A percentile compares a stretch with the other conserved stretches of the same genome.
Evolutionary conservation across 2,113 vertebrate species (phyloP).

Genomic region (Myiagra hebetior): DNA sequence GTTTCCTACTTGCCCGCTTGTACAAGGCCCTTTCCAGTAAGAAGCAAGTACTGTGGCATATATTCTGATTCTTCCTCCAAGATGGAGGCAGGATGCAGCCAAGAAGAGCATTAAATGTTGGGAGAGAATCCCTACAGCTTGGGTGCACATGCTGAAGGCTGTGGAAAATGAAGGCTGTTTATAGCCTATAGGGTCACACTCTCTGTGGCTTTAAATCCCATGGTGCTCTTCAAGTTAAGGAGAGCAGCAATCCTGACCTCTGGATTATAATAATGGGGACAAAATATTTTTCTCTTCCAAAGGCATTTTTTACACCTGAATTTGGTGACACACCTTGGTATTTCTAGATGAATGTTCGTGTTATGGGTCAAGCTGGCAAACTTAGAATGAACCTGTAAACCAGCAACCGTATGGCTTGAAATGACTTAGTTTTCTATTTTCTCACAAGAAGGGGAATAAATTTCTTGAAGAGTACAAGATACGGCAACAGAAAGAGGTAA

Average conservation of each 20-base stretch:
- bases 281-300: not conserved
- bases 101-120: not conserved
- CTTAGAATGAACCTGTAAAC: not conserved
- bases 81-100: not conserved
- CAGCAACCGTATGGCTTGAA: not conserved
- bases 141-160: not conserved
- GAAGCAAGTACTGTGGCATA: not conserved
- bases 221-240: not conserved
- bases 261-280: not conserved
- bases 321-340: not conserved
- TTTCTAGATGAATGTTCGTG: not conserved
- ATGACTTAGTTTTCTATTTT: not conserved
- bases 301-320: not conserved
- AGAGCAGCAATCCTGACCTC: not conserved
- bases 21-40: not conserved
- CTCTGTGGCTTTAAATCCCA: not conserved
- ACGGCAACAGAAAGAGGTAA: not conserved
- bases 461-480: not conserved
- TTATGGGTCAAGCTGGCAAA: not conserved
- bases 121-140: not conserved
- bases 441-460: not conserved
- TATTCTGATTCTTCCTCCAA: not conserved
- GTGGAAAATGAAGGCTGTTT: not conserved
- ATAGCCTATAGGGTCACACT: not conserved
- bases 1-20: not conserved